phyloP scores from a whole-genome alignment of 2,797 vertebrate genomes.

The Pipistrellus kuhlii region DNA sequence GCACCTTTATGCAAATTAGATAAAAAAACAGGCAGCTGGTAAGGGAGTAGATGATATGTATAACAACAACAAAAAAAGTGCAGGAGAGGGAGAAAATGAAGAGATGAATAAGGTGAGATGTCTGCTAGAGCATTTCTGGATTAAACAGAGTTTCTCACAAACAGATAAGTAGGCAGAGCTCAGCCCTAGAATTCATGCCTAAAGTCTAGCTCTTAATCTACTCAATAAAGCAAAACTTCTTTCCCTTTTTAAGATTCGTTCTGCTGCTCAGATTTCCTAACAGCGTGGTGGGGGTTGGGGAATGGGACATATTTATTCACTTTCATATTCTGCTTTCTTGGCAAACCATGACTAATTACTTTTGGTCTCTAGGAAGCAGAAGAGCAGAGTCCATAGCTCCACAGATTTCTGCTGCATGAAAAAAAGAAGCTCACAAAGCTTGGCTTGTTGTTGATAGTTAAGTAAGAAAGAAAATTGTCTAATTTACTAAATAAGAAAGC shows the following conservation, averaged over 20 bases:
- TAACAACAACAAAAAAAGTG: not conserved
- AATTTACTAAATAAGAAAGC: constrained; percentile 68
- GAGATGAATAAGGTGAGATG: not conserved
- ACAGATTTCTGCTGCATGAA: constrained; percentile 55
- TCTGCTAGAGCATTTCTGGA: not conserved
- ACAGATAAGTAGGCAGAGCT: not conserved
- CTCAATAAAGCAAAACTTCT: constrained; percentile 33
- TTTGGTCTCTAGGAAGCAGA: constrained; percentile 65
- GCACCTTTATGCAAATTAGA: not conserved
- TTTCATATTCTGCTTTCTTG: constrained; percentile 72
- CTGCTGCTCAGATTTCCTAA: constrained; percentile 50
- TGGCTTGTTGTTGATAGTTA: constrained; percentile 60
- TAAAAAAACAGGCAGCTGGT: not conserved
- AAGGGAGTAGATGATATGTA: too few relatives aligned
- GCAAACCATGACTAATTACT: constrained; percentile 74
- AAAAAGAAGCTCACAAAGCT: constrained; percentile 68
- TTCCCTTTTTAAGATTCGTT: constrained; percentile 46
- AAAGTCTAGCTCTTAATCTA: not conserved
- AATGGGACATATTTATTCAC: constrained; percentile 22
- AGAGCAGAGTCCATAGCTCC: constrained; percentile 34
- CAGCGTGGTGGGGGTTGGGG: not conserved
- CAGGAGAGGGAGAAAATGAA: not conserved
- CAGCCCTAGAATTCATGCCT: not conserved
- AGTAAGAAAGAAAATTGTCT: constrained; percentile 69
- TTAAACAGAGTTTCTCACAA: constrained; percentile 2